Conservation (phyloP, 1,140 invertebrate genomes). For the Vanessa tameamea region DNA sequence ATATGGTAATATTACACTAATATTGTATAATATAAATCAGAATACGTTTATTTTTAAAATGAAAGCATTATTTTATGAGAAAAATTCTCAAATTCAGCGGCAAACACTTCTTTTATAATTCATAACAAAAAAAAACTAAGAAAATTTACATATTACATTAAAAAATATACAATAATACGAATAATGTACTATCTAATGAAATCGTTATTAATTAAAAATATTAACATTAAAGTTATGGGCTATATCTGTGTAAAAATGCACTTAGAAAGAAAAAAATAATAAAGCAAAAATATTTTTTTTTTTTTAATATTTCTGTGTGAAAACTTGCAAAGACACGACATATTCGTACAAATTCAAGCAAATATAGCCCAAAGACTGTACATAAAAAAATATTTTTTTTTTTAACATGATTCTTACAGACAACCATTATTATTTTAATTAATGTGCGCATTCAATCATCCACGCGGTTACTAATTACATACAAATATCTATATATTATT, state of each 20-base stretch:
- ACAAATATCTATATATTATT: conserved; percentile 26
- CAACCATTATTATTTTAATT: conserved; percentile 18
- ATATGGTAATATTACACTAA: too few relatives aligned
- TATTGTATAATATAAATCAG: too few relatives aligned
- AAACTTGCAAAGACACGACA: background rate
- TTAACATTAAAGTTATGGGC: conserved; percentile 18
- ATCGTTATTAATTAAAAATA: conserved; percentile 12
- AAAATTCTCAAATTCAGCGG: background rate
- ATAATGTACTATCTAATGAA: conserved; percentile 18
- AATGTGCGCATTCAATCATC: conserved; percentile 26
- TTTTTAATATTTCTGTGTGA: background rate
- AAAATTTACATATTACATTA: background rate
- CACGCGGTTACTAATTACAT: conserved; percentile 9
- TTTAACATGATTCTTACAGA: conserved; percentile 13
- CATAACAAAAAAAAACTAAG: conserved; percentile 5
- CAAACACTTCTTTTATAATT: background rate
- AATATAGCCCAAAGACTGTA: conserved; percentile 3
- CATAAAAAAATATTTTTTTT: conserved; percentile 13
- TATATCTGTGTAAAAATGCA: conserved; percentile 2
- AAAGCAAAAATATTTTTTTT: background rate
- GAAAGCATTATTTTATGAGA: background rate
- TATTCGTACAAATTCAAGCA: background rate
- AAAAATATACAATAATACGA: conserved; percentile 19
- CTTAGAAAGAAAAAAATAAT: background rate
- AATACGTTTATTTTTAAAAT: too few relatives aligned